Base-by-base conservation (phyloP, 2,113 vertebrate species). In the Ariopsis seemanni region DNA sequence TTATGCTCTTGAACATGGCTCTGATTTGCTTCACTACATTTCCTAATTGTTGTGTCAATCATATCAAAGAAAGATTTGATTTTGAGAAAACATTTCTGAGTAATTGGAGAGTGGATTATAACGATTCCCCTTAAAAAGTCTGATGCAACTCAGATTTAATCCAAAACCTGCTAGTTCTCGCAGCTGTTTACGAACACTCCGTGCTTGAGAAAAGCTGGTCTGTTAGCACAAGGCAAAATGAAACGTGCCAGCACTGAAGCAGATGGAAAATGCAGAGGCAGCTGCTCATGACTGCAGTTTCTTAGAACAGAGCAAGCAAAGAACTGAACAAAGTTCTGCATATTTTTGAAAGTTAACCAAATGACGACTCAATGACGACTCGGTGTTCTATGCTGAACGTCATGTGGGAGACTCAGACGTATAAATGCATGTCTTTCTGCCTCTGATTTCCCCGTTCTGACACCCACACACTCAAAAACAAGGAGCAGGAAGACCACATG, bases 61-160 rank as follows among this genome's bases (percentile, higher is more conserved):
- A 87, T 80, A 87, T 85, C 48, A 88, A 88, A 88, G 84, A 74
- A 86, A 52, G 74, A 89, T 89, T 85, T 69, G 88, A 79, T 87
- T 67, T 60, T 0, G 87, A 53, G 34, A 75, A 86, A 82, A 71
- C 84, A 82, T 86, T 88, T 86, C 50, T 85, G 79, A 80, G 27
- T 85, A 88, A 88, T 77, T 91, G 87, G 87, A 79, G 5, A 50
- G 27, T 34, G 83, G 88, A 86, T 91, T 91, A 90, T 82, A 67
- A 85, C 7, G 5, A 58, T 42, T 65, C 30, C 74, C 74, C 60
- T 63, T 65, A 82, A 77, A 72, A 85, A 83, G 57, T 83, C 79
- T 83, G 72, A 83, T 85, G 85, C 42, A 67, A 75, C 86, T 72
- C 84, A 84, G 67, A 85, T 86, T 89, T 69, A 77, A 48, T 80